Percentiles rank a stretch among this genome's conserved stretches.
Conservation (phyloP, 2,797 vertebrate species). For the Somateria mollissima region DNA sequence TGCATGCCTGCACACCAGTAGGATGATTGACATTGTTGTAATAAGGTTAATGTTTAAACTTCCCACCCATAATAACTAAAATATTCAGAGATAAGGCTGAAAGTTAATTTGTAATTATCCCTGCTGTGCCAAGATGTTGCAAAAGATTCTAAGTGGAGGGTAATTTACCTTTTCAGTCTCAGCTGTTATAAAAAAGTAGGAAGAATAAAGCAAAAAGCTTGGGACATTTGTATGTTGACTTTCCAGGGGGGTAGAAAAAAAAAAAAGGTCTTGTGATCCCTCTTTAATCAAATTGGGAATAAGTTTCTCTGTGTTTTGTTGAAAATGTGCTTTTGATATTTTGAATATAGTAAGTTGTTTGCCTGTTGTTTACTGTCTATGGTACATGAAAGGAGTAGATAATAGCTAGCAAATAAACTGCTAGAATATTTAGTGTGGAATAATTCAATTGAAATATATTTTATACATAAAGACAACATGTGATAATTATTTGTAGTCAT, state of each 20-base stretch:
- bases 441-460: conserved; percentile 61
- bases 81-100: conserved; percentile 64
- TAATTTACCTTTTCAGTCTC: conserved; percentile 45
- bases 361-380: conserved; percentile 53
- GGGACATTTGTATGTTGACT: background rate
- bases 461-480: conserved; percentile 50
- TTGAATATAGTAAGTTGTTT: conserved; percentile 18
- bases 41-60: conserved; percentile 73
- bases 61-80: conserved; percentile 56
- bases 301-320: background rate
- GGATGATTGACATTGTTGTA: conserved; percentile 64
- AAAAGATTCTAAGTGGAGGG: conserved; percentile 45
- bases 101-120: conserved; percentile 67
- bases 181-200: background rate
- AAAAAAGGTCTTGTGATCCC: background rate
- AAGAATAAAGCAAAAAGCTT: background rate
- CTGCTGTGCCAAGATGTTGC: conserved; percentile 49
- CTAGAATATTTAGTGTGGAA: conserved; percentile 26
- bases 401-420: conserved; percentile 54
- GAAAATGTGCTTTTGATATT: background rate
- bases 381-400: conserved; percentile 51
- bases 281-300: background rate
- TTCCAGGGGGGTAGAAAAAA: background rate
- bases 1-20: conserved; percentile 37
- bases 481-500: conserved; percentile 71